Evolutionary conservation across 2,113 vertebrate genomes (phyloP).

Genomic region (Garra rufa): DNA sequence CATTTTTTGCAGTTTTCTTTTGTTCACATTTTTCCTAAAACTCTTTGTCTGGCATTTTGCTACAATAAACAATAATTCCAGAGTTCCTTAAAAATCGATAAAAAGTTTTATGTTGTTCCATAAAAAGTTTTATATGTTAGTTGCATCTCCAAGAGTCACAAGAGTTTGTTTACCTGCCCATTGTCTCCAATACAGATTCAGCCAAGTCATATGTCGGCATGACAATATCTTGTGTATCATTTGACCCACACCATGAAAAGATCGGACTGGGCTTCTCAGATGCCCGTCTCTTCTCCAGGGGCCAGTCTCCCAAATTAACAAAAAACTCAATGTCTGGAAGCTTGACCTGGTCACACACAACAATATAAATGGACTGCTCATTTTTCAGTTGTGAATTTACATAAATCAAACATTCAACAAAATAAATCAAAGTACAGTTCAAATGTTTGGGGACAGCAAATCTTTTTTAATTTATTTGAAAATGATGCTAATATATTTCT

Average conservation of each 20-base stretch:
- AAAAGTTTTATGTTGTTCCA: background rate
- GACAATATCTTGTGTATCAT: slow-evolving; percentile 91
- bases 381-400: background rate
- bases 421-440: background rate
- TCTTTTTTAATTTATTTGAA: background rate
- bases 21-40: background rate
- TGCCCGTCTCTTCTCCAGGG: slow-evolving; percentile 90
- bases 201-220: slow-evolving; percentile 99
- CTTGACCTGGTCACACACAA: slow-evolving; percentile 79
- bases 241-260: slow-evolving; percentile 98
- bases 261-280: slow-evolving; percentile 85
- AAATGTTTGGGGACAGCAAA: background rate
- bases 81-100: background rate
- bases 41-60: background rate
- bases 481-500: background rate
- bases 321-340: slow-evolving; percentile 96
- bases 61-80: background rate
- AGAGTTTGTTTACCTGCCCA: slow-evolving; percentile 85
- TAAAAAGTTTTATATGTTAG: background rate
- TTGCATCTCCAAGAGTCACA: background rate
- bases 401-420: too few species aligned
- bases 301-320: slow-evolving; percentile 98
- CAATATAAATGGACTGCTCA: background rate
- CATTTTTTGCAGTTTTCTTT: background rate
- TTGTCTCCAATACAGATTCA: slow-evolving; percentile 95